Conservation (phyloP, 1,140 invertebrate genomes). For the Charaxes varanes region DNA sequence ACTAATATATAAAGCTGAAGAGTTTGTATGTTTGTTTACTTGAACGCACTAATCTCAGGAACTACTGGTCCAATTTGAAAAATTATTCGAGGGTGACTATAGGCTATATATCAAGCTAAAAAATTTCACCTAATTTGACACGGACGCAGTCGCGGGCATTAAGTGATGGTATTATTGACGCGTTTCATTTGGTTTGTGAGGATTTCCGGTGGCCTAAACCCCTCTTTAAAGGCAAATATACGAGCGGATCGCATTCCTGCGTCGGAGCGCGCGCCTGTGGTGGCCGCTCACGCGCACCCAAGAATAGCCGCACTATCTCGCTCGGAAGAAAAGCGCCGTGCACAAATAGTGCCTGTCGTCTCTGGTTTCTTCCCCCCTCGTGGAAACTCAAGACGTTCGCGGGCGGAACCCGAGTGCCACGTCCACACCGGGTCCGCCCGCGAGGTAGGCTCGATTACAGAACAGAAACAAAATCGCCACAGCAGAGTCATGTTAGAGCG, state of each 20-base stretch:
- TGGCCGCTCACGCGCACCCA: slow-evolving; percentile 36
- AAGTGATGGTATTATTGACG: no score
- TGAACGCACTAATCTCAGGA: no score
- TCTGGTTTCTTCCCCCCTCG: slow-evolving; percentile 32
- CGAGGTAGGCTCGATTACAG: background rate
- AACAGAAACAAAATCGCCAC: slow-evolving; percentile 16
- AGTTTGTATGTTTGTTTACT: no score
- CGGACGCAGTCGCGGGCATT: no score
- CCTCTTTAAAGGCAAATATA: no score
- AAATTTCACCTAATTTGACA: no score
- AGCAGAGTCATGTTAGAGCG: slow-evolving; percentile 9
- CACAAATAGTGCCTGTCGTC: slow-evolving; percentile 46
- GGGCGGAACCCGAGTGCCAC: slow-evolving; percentile 27
- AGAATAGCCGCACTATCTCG: slow-evolving; percentile 61
- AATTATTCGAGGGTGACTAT: no score
- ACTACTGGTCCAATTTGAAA: no score
- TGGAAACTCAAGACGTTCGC: slow-evolving; percentile 45
- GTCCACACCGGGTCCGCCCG: slow-evolving; percentile 16
- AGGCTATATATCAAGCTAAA: no score
- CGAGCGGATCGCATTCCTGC: slow-evolving; percentile 37
- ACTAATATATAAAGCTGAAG: no score
- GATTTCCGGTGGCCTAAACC: no score
- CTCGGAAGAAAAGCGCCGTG: slow-evolving; percentile 58
- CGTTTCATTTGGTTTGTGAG: no score
- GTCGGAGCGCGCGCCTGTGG: slow-evolving; percentile 34